Base-by-base conservation (phyloP, 2,797 vertebrate genomes). In the Poliocrania exsul region DNA sequence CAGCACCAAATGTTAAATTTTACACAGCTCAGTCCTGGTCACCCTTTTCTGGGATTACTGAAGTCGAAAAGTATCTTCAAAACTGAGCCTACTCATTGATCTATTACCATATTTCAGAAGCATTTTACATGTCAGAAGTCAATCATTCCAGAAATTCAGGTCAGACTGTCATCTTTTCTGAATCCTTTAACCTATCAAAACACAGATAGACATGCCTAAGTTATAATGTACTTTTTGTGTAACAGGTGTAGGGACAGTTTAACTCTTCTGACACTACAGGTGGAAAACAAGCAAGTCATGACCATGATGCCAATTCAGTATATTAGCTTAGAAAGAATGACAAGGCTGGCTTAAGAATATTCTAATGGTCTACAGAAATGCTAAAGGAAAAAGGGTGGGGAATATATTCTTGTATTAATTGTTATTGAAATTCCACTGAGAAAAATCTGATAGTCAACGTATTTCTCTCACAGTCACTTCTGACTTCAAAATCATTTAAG, bases 111-210 rank as follows among this genome's bases (percentile, higher is more conserved):
- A 80, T 12, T 67, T 74, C 5, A 42, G 23, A 37, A 83, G n/a
- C 37, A 88, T 61, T 88, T 87, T 21, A 82, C 37, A 85, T 2
- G 0, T 28, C 74, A 56, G 33, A 81, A 92, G 53, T 69, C 62
- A 88, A 73, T 70, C 14, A 74, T 66, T 93, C 44, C 73, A 95
- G 88, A 93, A 95, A 86, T 81, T 86, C 87, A 74, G 44, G 77
- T 88, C 69, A 93, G 75, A 56, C 49, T 81, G 33, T 46, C 53
- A 88, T 74, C 58, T 65, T 62, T 88, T 46, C 33, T 47, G 90
- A 91, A 62, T 69, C 49, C 73, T 91, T 88, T 38, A 92, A 86
- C 21, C 51, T 73, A 74, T n/a, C 54, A 88, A 86, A 86, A 67
- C 29, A 73, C 14, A 78, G 23, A 47, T 29, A 83, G 40, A 49